Percentiles rank a stretch among this genome's conserved stretches.
Conservation (phyloP, 2,797 vertebrate genomes). For the Sebastes baramenuke region DNA sequence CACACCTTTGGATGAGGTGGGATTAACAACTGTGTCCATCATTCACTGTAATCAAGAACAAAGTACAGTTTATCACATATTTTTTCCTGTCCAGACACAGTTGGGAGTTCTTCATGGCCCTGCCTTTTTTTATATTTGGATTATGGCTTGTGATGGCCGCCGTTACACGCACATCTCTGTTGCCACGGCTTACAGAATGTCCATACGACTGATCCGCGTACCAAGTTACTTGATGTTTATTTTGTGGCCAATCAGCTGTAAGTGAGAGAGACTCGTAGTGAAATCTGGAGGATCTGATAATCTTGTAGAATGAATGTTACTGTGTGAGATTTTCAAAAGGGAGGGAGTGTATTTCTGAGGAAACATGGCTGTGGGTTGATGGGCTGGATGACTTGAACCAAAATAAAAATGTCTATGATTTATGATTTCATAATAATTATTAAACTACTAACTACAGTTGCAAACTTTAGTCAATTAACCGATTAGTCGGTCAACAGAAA, state of each 20-base stretch:
- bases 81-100: constrained; percentile 25
- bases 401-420: constrained; percentile 36
- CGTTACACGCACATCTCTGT: constrained; percentile 41
- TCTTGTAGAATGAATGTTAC: constrained; percentile 21
- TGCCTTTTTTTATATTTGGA: constrained; percentile 41
- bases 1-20: constrained; percentile 40
- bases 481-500: not conserved
- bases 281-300: constrained; percentile 29
- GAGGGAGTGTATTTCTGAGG: not conserved
- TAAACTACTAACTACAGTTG: not conserved
- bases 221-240: constrained; percentile 53
- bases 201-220: constrained; percentile 36
- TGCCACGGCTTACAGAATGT: constrained; percentile 27
- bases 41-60: constrained; percentile 17
- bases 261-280: constrained; percentile 11
- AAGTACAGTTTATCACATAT: not conserved
- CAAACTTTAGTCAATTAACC: not conserved
- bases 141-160: constrained; percentile 51
- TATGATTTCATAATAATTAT: constrained; percentile 7
- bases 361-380: not conserved
- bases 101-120: constrained; percentile 21
- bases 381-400: constrained; percentile 42
- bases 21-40: constrained; percentile 35
- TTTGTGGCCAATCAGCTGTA: constrained; percentile 41
- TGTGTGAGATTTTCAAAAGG: not conserved